Percentiles rank a stretch among this genome's conserved stretches.
phyloP scores from a whole-genome alignment of 2,888 invertebrate species.

The Cecidostiba fungosa region DNA sequence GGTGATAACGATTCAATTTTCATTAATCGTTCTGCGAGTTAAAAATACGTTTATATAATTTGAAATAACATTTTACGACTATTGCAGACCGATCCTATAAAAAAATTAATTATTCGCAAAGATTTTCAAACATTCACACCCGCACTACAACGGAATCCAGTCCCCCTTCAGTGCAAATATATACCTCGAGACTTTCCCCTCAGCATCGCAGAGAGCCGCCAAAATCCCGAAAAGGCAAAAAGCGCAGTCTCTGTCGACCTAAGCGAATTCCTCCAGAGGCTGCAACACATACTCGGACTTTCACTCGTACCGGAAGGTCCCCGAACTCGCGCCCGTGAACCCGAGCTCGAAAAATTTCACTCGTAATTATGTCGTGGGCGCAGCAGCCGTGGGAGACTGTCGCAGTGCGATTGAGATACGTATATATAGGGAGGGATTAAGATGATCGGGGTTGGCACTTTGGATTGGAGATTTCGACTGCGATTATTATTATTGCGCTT shows the following conservation, averaged over 20 bases:
- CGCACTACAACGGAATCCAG: not conserved
- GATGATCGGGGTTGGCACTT: not conserved
- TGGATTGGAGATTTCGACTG: not conserved
- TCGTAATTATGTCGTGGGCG: conserved; percentile 33
- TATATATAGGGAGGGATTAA: not conserved
- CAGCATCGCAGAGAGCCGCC: not conserved
- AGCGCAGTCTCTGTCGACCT: conserved; percentile 16
- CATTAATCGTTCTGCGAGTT: not conserved
- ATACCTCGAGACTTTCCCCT: not conserved
- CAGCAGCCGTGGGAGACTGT: conserved; percentile 31
- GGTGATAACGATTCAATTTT: not conserved
- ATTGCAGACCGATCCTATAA: too few relatives aligned
- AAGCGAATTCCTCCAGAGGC: conserved; percentile 29
- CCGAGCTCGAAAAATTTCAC: conserved; percentile 50
- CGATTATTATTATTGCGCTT: not conserved
- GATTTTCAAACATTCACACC: not conserved
- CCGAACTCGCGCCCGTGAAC: conserved; percentile 37
- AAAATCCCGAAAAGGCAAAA: not conserved
- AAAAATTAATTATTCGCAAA: too few relatives aligned
- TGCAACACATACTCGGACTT: conserved; percentile 22
- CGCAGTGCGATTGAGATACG: not conserved
- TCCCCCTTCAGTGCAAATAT: too few relatives aligned
- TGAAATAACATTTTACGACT: too few relatives aligned
- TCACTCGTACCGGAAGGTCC: conserved; percentile 45
- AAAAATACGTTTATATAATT: too few relatives aligned